Evolutionary conservation across 2,113 vertebrate genomes (phyloP), one percentile per base, ranked within the genome.

Genomic region (Dolichotis patagonum): DNA sequence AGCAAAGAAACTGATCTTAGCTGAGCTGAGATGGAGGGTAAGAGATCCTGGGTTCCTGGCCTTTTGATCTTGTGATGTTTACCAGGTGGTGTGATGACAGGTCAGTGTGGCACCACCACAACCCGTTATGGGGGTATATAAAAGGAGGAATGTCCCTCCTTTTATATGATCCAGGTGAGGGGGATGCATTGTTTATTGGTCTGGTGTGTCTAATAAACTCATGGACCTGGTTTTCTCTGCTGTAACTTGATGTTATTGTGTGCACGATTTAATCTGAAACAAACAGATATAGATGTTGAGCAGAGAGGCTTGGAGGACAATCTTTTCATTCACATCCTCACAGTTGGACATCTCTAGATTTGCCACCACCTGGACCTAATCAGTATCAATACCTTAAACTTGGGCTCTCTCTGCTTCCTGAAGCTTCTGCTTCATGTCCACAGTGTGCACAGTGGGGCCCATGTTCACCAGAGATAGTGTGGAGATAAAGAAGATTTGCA

Each of bases 401-500:
- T 93, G 91, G 32, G 88, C 97, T 7, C 95, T 96, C 58, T 98
- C 98, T 0, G 98, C 98, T 84, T 99, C 98, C 75, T 88, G 98
- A 84, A 98, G 98, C 92, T 96, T 98, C 63, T 96, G 98, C 95
- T 99, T 99, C 97, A 98, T 97, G 32, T 99, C 99, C 62, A 99
- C 99, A 0, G 95, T 99, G 97, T 99, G 99, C 99, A 99, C 98
- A 0, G 99, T 99, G 0, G 99, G 99, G 93, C 99, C 99, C 99
- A 99, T 99, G 98, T 99, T 99, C 87, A 99, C 98, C 60, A 99
- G 98, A 0, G 99, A 99, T 0, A 99, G 99, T 0, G 99, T 99
- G 97, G 99, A 99, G 20, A 99, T 99, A 1, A 99, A 99, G 95
- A 99, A 99, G 65, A 99, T 99, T 98, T 99, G 99, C 26, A 99